Percentiles rank a stretch among this genome's conserved stretches.
phyloP scores from a whole-genome alignment of 2,888 invertebrate species.

The Eupithecia pulchellata region DNA sequence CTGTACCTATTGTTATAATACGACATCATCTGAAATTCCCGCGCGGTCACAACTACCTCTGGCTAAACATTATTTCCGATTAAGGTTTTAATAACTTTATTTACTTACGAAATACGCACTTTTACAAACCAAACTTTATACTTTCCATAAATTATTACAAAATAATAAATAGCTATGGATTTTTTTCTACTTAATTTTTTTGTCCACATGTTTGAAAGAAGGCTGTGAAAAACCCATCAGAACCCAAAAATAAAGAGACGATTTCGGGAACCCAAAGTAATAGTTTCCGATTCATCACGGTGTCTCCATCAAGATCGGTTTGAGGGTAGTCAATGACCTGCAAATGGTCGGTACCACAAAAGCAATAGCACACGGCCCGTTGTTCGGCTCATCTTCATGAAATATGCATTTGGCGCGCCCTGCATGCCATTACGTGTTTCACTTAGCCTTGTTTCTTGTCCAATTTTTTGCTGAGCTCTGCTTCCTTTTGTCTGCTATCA shows the following conservation, averaged over 20 bases:
- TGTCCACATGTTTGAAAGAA: no score
- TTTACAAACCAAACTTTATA: no score
- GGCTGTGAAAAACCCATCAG: not conserved
- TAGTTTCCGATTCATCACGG: constrained; percentile 1
- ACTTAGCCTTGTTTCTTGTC: constrained; percentile 19
- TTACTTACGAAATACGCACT: no score
- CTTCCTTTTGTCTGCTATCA: constrained; percentile 11
- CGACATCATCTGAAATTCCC: not conserved
- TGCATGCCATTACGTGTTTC: constrained; percentile 26
- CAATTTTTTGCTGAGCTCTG: constrained; percentile 17
- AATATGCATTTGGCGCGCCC: constrained; percentile 40
- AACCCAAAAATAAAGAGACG: not conserved
- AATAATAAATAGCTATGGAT: no score
- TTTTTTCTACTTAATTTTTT: no score
- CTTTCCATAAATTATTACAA: no score
- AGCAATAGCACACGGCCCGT: constrained; percentile 38
- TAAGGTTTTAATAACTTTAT: no score
- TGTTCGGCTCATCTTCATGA: constrained; percentile 37
- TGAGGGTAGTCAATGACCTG: constrained; percentile 26
- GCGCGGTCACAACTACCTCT: not conserved
- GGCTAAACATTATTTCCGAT: no score
- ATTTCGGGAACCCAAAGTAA: not conserved
- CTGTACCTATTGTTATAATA: not conserved
- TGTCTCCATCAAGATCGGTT: not conserved
- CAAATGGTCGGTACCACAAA: constrained; percentile 29